These are phyloP conservation scores for Scaptomyza cyrtandrae DNA, from an alignment of 2,888 invertebrate species.

Conservation along the genomic window DNA sequence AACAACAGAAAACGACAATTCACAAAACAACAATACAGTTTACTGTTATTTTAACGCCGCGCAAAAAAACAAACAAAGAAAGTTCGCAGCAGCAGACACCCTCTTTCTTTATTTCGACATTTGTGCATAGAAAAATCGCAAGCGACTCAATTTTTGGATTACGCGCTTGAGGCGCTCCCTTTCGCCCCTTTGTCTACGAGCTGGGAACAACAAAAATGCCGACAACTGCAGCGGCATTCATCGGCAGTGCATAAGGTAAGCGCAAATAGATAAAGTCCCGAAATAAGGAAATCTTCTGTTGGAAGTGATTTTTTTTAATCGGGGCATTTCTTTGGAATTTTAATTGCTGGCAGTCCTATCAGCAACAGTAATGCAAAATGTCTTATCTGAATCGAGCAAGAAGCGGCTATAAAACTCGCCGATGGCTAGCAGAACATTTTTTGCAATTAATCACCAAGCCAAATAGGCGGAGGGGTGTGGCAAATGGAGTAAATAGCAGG, in stretches of 20 bases:
- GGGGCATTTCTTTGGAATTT: slow-evolving; percentile 70
- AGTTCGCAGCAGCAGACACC: slow-evolving; percentile 25
- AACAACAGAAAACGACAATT: slow-evolving; percentile 45
- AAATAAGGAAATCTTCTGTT: slow-evolving; percentile 22
- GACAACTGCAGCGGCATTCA: slow-evolving; percentile 60
- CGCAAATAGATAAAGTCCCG: slow-evolving; percentile 15
- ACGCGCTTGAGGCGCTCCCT: slow-evolving; percentile 44
- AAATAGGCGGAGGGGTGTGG: slow-evolving; percentile 16
- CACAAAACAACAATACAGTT: slow-evolving; percentile 52
- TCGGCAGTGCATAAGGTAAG: slow-evolving; percentile 76
- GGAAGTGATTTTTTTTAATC: slow-evolving; percentile 9
- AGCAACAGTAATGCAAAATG: slow-evolving; percentile 47
- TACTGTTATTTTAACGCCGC: slow-evolving; percentile 55
- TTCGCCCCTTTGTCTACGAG: slow-evolving; percentile 22
- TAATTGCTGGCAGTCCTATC: slow-evolving; percentile 49
- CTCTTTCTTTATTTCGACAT: slow-evolving; percentile 6
- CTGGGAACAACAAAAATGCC: slow-evolving; percentile 53
- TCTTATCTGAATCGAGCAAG: slow-evolving; percentile 56
- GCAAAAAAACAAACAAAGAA: slow-evolving; percentile 45
- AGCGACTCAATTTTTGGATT: slow-evolving; percentile 51
- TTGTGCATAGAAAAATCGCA: slow-evolving; percentile 37
- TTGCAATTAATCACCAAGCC: slow-evolving; percentile 62
- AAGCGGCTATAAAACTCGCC: slow-evolving; percentile 53
- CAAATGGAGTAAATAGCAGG: slow-evolving; percentile 40
- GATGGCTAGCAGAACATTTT: slow-evolving; percentile 38